Evolutionary conservation across 1,140 invertebrate species (phyloP), one percentile per base, ranked within the genome.

Genomic region (Aphelenchoides besseyi): DNA sequence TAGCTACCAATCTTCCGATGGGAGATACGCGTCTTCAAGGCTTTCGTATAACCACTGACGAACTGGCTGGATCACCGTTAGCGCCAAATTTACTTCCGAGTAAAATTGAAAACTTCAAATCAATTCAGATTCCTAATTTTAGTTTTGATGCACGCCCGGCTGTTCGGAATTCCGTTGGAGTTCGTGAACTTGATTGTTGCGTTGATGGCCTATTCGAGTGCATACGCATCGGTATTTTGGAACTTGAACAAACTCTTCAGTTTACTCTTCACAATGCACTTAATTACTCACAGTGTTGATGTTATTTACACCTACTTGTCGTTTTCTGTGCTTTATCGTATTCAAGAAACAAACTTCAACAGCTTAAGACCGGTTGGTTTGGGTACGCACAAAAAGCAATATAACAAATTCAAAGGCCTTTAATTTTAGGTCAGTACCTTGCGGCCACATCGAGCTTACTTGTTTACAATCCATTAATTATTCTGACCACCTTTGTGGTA

Each of bases 141-240:
- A 81, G 81, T 83, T 30, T 57, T 83, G 2, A 83, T 83, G 82
- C 79, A 83, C 55, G 74, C 81, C 35, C 70, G 82, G n/a, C 68
- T 83, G 18, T 83, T 83, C 63, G 82, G 82, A 35, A 83, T 83
- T 68, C 81, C 82, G 32, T 67, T 83, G 52, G 82, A 83, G 61
- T 83, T 83, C 48, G 75, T 78, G 9, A 83, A 83, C 54, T 54
- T 83, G 1, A 8, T 83, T 9, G n/a, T 82, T 3, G 81, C 80
- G 16, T 68, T 81, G n/a, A 74, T 80, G 30, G 80, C 80, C 16
- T 83, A 68, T 66, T 72, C 81, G 8, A 41, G 64, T 9, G 61
- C 63, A 2, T 83, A 83, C 41, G 72, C 82, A 16, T 41, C 82
- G n/a, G 81, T 84, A 3, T 83, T 83, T 64, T 84, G 82, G 82